Percentiles rank a stretch among this genome's conserved stretches.
Conservation (phyloP, 2,888 invertebrate species). For the Cyclophora albipunctata region DNA sequence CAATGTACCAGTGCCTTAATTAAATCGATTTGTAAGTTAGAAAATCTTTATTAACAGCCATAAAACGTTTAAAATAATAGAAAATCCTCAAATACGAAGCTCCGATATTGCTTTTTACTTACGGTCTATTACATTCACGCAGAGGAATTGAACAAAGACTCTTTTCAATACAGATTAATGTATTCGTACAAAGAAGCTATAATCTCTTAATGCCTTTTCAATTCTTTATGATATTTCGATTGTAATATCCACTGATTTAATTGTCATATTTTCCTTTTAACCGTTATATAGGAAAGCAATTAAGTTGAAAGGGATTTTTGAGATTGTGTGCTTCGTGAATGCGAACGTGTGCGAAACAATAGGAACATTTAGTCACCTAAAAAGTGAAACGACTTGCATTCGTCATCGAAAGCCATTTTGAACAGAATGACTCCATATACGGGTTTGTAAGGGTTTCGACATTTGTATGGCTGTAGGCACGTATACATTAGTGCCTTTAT, state of each 20-base stretch:
- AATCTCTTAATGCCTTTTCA: constrained; percentile 34
- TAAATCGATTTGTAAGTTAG: too few relatives aligned
- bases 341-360: constrained; percentile 54
- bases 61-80: too few relatives aligned
- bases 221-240: constrained; percentile 30
- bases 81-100: constrained; percentile 26
- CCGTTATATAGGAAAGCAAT: constrained; percentile 2
- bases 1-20: background rate
- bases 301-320: constrained; percentile 19
- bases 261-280: constrained; percentile 1
- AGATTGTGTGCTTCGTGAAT: constrained; percentile 21
- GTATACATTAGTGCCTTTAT: constrained; percentile 55
- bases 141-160: constrained; percentile 48
- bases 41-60: too few relatives aligned
- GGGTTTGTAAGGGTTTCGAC: constrained; percentile 32
- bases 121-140: constrained; percentile 42
- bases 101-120: constrained; percentile 35
- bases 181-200: constrained; percentile 29
- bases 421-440: constrained; percentile 52
- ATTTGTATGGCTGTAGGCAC: constrained; percentile 21
- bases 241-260: constrained; percentile 17
- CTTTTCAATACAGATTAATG: constrained; percentile 38
- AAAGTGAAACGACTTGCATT: constrained; percentile 62
- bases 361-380: constrained; percentile 64
- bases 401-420: constrained; percentile 71